phyloP scores from a whole-genome alignment of 2,113 vertebrate genomes.

The Fukomys damarensis region DNA sequence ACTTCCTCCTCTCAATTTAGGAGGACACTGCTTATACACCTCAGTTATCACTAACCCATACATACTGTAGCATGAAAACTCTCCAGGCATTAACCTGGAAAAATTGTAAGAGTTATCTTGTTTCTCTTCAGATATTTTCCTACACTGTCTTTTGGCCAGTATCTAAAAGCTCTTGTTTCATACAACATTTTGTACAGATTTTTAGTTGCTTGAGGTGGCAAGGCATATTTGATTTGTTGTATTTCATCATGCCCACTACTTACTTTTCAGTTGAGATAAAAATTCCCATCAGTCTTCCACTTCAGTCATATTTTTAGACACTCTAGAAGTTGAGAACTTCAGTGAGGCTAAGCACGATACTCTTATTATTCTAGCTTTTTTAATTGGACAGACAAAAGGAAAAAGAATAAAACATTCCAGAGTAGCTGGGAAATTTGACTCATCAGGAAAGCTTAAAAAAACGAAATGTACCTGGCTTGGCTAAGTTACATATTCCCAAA shows the following conservation, averaged over 20 bases:
- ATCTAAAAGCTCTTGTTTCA: neutral
- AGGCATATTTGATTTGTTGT: neutral
- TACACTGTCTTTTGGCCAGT: accelerated
- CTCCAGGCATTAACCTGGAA: neutral
- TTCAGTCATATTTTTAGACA: conserved; percentile 6
- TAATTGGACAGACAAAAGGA: neutral
- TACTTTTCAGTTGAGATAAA: neutral
- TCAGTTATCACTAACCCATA: neutral
- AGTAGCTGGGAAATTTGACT: conserved; percentile 42
- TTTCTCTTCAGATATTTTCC: neutral
- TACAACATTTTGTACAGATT: neutral
- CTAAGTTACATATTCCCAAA: neutral
- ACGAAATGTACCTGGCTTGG: conserved; percentile 17
- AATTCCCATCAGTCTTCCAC: neutral
- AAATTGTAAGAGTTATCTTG: neutral
- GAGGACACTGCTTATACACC: neutral
- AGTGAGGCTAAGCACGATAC: neutral
- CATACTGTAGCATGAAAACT: neutral
- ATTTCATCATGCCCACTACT: neutral
- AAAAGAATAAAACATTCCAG: conserved; percentile 22
- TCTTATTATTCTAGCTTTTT: neutral
- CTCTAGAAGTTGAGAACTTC: conserved; percentile 11
- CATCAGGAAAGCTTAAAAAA: conserved; percentile 32
- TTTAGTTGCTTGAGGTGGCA: neutral
- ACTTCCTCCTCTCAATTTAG: neutral